Conservation (phyloP, 2,888 invertebrate genomes). For the Hirtodrosophila trivittata region DNA sequence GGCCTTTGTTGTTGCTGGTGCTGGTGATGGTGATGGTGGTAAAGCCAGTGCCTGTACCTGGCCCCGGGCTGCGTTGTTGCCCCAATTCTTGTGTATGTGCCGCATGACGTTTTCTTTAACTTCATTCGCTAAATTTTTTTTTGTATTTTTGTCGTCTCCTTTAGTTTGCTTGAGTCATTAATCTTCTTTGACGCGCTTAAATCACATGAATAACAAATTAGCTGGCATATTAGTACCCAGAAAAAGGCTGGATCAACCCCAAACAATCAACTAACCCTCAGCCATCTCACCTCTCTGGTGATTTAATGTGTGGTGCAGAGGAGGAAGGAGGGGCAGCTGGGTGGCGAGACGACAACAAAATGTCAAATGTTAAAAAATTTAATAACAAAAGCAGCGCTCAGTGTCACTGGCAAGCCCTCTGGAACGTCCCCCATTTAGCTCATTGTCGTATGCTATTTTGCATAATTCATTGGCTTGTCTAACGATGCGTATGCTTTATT, state of each 20-base stretch:
- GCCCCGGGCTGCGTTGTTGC: too few species aligned
- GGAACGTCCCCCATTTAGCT: slow-evolving; percentile 24
- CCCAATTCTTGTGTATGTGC: slow-evolving; percentile 4
- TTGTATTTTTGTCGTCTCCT: slow-evolving; percentile 36
- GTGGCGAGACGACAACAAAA: slow-evolving; percentile 13
- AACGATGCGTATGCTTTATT: slow-evolving; percentile 74
- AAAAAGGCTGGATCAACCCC: slow-evolving; percentile 37
- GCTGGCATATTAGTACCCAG: slow-evolving; percentile 72
- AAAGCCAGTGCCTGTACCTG: too few species aligned
- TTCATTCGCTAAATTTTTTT: slow-evolving; percentile 5
- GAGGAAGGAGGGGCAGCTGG: too few species aligned
- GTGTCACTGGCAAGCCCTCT: slow-evolving; percentile 12
- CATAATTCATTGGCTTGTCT: slow-evolving; percentile 76
- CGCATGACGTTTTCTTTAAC: slow-evolving; percentile 35
- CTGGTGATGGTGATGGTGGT: background rate
- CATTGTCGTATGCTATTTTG: slow-evolving; percentile 61
- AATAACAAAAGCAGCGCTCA: slow-evolving; percentile 39
- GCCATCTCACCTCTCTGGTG: background rate
- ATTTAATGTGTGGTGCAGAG: slow-evolving; percentile 5
- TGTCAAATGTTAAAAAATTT: slow-evolving; percentile 52
- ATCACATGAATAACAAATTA: slow-evolving; percentile 82
- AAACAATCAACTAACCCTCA: slow-evolving; percentile 14
- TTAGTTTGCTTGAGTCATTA: slow-evolving; percentile 73
- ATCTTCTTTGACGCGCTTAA: slow-evolving; percentile 81
- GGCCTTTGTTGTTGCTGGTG: slow-evolving; percentile 15